Evolutionary conservation across 2,888 invertebrate species (phyloP).

Genomic region (Cactoblastis cactorum): DNA sequence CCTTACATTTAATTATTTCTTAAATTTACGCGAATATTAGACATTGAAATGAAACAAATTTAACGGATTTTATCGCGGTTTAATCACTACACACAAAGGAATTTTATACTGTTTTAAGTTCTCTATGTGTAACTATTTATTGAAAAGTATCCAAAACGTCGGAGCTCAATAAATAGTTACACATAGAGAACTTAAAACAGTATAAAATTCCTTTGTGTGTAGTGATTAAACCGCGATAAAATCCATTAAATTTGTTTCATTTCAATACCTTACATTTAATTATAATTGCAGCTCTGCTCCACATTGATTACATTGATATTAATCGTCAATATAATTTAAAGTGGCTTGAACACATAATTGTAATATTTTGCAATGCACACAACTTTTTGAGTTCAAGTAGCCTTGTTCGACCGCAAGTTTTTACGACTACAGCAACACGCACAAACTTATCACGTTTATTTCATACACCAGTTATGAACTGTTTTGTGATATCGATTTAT

Average conservation of each 20-base stretch:
- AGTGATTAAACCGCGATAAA: no score
- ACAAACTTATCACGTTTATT: constrained; percentile 10
- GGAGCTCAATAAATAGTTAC: no score
- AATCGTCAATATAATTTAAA: constrained; percentile 16
- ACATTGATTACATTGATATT: constrained; percentile 23
- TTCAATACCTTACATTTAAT: constrained; percentile 52
- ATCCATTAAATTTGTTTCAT: constrained; percentile 34
- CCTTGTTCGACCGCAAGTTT: constrained; percentile 17
- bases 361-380: constrained; percentile 15
- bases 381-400: constrained; percentile 13
- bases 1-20: no score
- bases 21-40: no score
- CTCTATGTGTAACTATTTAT: no score
- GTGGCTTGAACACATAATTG: constrained; percentile 17
- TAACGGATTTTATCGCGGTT: no score
- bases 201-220: no score
- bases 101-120: no score
- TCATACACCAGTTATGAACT: constrained; percentile 2
- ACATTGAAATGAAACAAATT: no score
- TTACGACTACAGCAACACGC: constrained; percentile 13
- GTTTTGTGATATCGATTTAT: constrained; percentile 3
- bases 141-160: no score
- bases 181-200: no score
- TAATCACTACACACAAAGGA: no score
- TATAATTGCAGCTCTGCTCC: constrained; percentile 43